Evolutionary conservation across 2,888 invertebrate species (phyloP), one percentile per base, ranked within the genome.

Genomic region (Perizoma affinitatum): DNA sequence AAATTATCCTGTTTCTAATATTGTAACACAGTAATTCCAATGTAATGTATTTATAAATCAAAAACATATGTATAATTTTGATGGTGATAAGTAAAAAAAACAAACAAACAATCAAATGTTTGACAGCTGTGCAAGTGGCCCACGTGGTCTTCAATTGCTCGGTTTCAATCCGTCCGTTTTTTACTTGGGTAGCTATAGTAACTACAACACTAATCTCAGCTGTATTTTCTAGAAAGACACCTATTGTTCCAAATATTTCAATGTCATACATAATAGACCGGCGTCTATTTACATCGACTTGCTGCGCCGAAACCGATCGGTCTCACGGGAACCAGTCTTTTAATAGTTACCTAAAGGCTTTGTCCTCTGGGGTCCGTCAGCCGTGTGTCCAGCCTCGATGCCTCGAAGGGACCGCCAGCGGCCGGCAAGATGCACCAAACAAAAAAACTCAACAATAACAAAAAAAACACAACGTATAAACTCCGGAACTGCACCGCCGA

Each of bases 371-470:
- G 83, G 82, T 84, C 83, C 81, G 84, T 80, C 80, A 76, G 80
- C 80, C 79, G 82, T 82, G 86, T 84, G 88, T 85, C 87, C 90
- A 89, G 88, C 84, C 86, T 82, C 80, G 83, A 75, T 81, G 83
- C 87, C 87, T 86, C 84, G 83, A 74, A 81, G 84, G 87, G 83
- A 84, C 84, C 86, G 68, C 79, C 88, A 89, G 84, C 84, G 84
- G 78, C 87, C 88, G 89, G 84, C 89, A 86, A 90, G 90, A 88
- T 90, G 89, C 92, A 92, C 92, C 88, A 90, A 90, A 90, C 90
- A 90, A 90, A 91, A 82, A 90, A 91, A 90, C 88, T 90, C 78
- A 91, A 92, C 90, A 92, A 92, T 87, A 90, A 92, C 88, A 89
- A 91, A 87, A 88, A 88, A 90, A 90, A 87, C 84, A 79, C 84